Base-by-base conservation (phyloP, 2,113 vertebrate species). In the Apodemus speciosus region DNA sequence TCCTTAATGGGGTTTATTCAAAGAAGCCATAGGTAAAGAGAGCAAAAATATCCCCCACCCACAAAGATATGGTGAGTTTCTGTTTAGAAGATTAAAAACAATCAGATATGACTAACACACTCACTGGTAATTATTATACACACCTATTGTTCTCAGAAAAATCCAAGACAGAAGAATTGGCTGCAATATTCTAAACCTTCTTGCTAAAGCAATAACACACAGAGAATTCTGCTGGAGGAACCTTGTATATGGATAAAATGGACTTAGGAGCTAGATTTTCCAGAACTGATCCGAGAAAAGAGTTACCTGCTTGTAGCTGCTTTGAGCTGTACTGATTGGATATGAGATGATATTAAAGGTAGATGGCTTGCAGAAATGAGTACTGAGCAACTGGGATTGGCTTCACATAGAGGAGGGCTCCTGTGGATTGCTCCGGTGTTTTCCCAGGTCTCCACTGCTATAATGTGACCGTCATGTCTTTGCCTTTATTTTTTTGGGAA, bases 1-100 rank as follows among this genome's bases (percentile, higher is more conserved):
- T 92, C 69, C 75, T 96, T 90, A 6, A 88, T 97, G 18, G 18
- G 93, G 75, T 93, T 75, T 15, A 66, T 94, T 97, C 96, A 91
- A 92, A 95, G 94, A 97, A 71, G 30, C 95, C 96, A 97, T 92
- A 97, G 95, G 86, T 92, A 90, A 93, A 84, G 93, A 96, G 95
- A 90, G 88, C 73, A 96, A 97, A 95, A 97, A 95, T 30, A 38
- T 49, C 6, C 2, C 14, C 30, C 5, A 62, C 8, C 18, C 90
- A 95, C 97, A 93, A 97, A 90, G 92, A 96, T 93, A 69, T 97
- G 96, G 11, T 86, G 95, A 85, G 25, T 71, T 93, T 98, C 96
- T 95, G n/a, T 97, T 94, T 96, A 87, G 96, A 96, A 96, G 87
- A 95, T 94, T 96, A 77, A 97, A 73, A 40, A 51, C 53, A 73